Evolutionary conservation across 2,888 invertebrate genomes (phyloP), one percentile per base, ranked within the genome.

Genomic region (Heteromyza rotundicornis): DNA sequence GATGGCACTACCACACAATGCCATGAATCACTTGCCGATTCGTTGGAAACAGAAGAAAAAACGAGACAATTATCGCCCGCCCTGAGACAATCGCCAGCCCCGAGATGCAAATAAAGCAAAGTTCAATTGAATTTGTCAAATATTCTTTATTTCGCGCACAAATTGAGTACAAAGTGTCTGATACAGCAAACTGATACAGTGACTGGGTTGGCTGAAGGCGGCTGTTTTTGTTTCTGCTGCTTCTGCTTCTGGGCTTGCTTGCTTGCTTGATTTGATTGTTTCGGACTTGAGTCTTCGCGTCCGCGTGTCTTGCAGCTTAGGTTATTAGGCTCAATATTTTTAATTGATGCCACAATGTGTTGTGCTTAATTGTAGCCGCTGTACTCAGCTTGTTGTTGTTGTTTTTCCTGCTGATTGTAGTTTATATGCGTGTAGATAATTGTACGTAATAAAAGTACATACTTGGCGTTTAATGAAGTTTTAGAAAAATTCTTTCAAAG

Each of bases 91-190:
- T 12, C 32, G 32, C 32, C 12, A 32, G 5, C 32, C 10, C 50
- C n/a, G 2, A 16, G 3, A 59, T 20, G 35, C 20, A 63, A 65
- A 63, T 60, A 50, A 65, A 58, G 56, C 63, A 65, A 61, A 65
- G 63, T 65, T 65, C 63, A 65, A 65, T 63, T 63, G 60, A 63
- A 65, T 65, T 63, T 63, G 65, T 61, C 58, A 44, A 64, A 64
- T 62, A 62, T 40, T 12, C 7, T 32, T 32, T 32, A 8, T 12
- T 8, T 32, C n/a, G n/a, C n/a, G n/a, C n/a, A n/a, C 32, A 53
- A 57, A 57, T 47, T 62, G 35, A 58, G 59, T 54, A 58, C 62
- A 59, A 44, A 24, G 40, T 58, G 50, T 62, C 55, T 58, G 32
- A 32, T 32, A 32, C n/a, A n/a, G n/a, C n/a, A n/a, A n/a, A n/a